A percentile compares a stretch with the other conserved stretches of the same genome.
Evolutionary conservation across 2,888 invertebrate genomes (phyloP).

Genomic region (Odontocerum albicorne): DNA sequence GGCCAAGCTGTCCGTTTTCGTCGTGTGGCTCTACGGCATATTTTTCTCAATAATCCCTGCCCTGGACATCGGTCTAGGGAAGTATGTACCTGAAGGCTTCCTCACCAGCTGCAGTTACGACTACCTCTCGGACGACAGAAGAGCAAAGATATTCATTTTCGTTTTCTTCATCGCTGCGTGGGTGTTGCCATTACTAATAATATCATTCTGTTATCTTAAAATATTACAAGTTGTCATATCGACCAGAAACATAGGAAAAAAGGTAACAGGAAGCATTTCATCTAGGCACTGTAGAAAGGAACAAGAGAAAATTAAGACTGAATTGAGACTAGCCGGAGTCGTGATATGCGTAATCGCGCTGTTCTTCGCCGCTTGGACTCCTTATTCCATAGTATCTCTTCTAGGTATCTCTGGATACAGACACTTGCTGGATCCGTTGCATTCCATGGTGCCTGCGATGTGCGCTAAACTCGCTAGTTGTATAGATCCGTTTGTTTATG

Average conservation of each 20-base stretch:
- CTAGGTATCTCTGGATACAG: conserved; percentile 70
- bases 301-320: conserved; percentile 68
- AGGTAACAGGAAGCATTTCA: conserved; percentile 53
- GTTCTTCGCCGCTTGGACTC: conserved; percentile 83
- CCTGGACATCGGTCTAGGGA: conserved; percentile 68
- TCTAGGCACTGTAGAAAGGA: conserved; percentile 61
- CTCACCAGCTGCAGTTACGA: conserved; percentile 86
- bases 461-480: conserved; percentile 83
- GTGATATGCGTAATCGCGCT: conserved; percentile 70
- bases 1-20: conserved; percentile 61
- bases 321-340: conserved; percentile 68
- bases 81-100: conserved; percentile 82
- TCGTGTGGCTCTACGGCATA: conserved; percentile 75
- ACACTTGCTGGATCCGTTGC: conserved; percentile 65
- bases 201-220: conserved; percentile 71
- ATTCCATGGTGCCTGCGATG: conserved; percentile 76
- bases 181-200: conserved; percentile 70
- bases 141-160: conserved; percentile 69
- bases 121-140: conserved; percentile 68
- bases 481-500: conserved; percentile 79
- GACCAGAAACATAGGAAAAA: conserved; percentile 52
- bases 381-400: conserved; percentile 75
- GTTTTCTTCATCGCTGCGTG: conserved; percentile 76
- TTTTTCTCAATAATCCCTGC: conserved; percentile 72
- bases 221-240: conserved; percentile 67